Percentiles rank a stretch among this genome's conserved stretches.
Conservation (phyloP, 2,113 vertebrate species). For the Notiomystis cincta region DNA sequence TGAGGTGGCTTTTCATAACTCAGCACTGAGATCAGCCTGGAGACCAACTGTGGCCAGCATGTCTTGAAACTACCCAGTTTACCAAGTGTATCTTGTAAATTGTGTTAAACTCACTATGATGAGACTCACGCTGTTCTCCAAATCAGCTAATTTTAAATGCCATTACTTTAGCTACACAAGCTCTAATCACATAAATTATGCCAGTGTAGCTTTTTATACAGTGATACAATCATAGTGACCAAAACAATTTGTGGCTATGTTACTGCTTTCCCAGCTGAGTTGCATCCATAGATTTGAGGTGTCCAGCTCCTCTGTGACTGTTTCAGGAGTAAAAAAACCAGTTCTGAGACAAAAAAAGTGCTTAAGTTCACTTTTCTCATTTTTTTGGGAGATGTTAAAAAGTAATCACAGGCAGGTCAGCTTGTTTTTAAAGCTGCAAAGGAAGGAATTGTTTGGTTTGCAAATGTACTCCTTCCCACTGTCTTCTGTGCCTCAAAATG, state of each 20-base stretch:
- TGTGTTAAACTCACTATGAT: not conserved
- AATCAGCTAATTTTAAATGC: not conserved
- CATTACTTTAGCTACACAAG: not conserved
- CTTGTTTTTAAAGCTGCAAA: not conserved
- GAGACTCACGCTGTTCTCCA: not conserved
- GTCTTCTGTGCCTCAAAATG: not conserved
- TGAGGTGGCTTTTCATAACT: not conserved
- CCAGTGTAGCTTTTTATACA: not conserved
- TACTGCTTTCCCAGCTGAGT: not conserved
- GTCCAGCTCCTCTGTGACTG: not conserved
- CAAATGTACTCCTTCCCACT: not conserved
- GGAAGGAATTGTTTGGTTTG: not conserved
- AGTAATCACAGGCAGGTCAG: not conserved
- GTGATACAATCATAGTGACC: not conserved
- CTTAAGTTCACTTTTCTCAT: not conserved
- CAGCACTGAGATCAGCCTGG: not conserved
- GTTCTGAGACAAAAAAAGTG: not conserved
- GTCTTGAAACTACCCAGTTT: not conserved
- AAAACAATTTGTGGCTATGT: not conserved
- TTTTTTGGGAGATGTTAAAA: not conserved
- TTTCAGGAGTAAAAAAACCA: not conserved
- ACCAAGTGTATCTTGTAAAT: not conserved
- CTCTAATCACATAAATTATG: not conserved
- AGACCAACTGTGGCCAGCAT: fast-evolving
- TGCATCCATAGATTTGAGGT: not conserved